These are phyloP conservation scores for Chondrosia reniformis DNA, from an alignment of 37 sponge, comb jelly and placozoan species.

Conservation along the genomic window DNA sequence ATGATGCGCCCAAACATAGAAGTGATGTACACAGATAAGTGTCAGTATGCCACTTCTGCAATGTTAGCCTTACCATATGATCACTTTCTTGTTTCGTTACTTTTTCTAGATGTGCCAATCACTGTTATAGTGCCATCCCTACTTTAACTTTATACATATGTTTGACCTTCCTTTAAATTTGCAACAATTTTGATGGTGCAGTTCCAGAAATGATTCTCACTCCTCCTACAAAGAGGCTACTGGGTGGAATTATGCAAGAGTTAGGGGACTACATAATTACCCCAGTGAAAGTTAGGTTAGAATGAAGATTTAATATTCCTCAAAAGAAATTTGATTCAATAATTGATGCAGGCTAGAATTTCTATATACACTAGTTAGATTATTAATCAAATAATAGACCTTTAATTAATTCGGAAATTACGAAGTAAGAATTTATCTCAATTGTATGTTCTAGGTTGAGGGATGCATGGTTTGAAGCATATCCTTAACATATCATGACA, in stretches of 20 bases:
- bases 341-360: no score
- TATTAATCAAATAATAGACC: no score
- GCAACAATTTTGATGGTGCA: conserved; percentile 9
- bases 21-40: no score
- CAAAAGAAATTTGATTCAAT: not conserved
- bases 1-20: no score
- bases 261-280: not conserved
- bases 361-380: no score
- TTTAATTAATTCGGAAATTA: not conserved
- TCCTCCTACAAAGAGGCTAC: not conserved
- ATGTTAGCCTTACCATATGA: no score
- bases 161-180: not conserved
- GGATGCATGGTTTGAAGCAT: conserved; percentile 50
- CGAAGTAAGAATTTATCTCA: not conserved
- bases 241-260: not conserved
- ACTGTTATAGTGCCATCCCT: no score
- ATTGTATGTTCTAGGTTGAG: conserved; percentile 32
- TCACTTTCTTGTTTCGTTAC: no score
- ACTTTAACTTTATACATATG: no score
- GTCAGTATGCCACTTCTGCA: no score
- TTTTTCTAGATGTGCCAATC: no score
- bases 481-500: conserved; percentile 56
- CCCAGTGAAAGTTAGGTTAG: not conserved
- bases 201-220: not conserved
- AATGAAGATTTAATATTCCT: not conserved